phyloP scores from a whole-genome alignment of 2,797 vertebrate genomes.

The Prionace glauca region DNA sequence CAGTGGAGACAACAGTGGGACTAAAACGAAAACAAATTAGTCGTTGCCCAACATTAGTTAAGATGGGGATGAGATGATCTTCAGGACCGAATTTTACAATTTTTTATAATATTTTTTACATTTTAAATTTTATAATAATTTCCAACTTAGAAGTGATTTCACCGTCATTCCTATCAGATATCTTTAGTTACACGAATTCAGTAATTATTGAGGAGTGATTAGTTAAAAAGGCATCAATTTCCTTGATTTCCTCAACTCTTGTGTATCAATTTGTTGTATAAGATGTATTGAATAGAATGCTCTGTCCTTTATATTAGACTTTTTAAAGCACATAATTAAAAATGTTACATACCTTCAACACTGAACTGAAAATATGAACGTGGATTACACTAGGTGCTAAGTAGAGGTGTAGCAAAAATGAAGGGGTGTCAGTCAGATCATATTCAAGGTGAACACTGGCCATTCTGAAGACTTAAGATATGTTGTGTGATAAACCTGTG shows the following conservation, averaged over 20 bases:
- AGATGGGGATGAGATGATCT: neutral
- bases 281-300: too few species aligned
- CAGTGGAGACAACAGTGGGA: constrained; percentile 58
- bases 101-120: too few species aligned
- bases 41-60: neutral
- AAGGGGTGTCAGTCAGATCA: neutral
- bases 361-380: neutral
- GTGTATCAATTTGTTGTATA: neutral
- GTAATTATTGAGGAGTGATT: neutral
- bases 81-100: neutral
- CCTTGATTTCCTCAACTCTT: neutral
- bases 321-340: neutral
- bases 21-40: constrained; percentile 62
- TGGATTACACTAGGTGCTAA: too few species aligned
- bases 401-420: neutral
- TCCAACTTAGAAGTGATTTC: neutral
- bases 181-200: neutral
- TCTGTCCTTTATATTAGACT: neutral
- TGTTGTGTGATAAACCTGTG: constrained; percentile 58
- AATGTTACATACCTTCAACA: neutral
- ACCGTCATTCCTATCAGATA: neutral
- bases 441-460: neutral
- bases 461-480: constrained; percentile 42
- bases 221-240: neutral
- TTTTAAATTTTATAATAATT: neutral